These are phyloP conservation scores for Eubasilissa regina DNA, from an alignment of 1,140 invertebrate species.

Conservation along the genomic window DNA sequence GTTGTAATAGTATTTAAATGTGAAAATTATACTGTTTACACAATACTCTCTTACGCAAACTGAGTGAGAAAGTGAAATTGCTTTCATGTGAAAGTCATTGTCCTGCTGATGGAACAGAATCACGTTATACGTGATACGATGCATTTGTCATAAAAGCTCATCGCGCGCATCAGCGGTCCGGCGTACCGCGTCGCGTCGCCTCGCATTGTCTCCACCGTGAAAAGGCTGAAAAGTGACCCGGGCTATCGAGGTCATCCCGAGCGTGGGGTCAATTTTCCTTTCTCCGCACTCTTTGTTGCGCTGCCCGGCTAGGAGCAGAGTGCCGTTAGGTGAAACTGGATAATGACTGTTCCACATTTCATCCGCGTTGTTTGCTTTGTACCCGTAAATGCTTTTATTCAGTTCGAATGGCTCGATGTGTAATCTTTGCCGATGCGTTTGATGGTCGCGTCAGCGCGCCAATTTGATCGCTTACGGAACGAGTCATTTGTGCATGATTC, in stretches of 20 bases:
- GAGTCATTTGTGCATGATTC: too few species aligned
- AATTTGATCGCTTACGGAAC: too few species aligned
- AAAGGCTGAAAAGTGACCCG: not conserved
- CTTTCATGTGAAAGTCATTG: not conserved
- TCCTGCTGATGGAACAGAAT: not conserved
- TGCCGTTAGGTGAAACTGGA: slow-evolving; percentile 31
- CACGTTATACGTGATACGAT: slow-evolving; percentile 9
- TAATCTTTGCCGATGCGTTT: too few species aligned
- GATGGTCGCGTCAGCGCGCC: too few species aligned
- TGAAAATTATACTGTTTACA: too few species aligned
- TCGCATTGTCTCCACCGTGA: not conserved
- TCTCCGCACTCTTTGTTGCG: slow-evolving; percentile 16
- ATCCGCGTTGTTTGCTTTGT: not conserved
- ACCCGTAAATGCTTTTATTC: too few species aligned
- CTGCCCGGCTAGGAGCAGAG: slow-evolving; percentile 3
- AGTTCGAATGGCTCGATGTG: too few species aligned
- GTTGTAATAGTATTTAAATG: too few species aligned
- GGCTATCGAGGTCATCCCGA: not conserved
- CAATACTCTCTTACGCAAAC: not conserved
- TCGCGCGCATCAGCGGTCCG: not conserved
- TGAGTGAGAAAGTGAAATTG: slow-evolving; percentile 14
- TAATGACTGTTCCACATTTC: not conserved
- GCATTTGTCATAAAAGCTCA: slow-evolving; percentile 3
- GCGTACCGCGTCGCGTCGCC: not conserved
- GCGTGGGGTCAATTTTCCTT: slow-evolving; percentile 25